phyloP scores from a whole-genome alignment of 2,113 vertebrate species.

The Poeciliopsis turrubarensis region DNA sequence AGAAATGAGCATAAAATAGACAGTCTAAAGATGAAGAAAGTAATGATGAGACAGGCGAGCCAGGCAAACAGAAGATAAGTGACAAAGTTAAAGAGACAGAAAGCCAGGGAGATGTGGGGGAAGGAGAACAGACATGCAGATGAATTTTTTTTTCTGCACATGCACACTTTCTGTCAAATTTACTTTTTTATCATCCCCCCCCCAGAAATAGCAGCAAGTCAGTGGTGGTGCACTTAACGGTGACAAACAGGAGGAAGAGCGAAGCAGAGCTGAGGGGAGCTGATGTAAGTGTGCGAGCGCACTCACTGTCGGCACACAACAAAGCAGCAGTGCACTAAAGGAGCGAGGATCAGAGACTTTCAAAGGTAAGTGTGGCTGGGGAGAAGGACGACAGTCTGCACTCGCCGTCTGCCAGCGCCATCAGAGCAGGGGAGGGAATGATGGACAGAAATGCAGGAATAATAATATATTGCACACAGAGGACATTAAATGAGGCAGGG shows the following conservation, averaged over 20 bases:
- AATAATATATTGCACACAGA: slow-evolving; percentile 43
- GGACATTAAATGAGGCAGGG: slow-evolving; percentile 33
- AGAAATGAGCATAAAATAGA: not conserved
- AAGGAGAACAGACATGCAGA: not conserved
- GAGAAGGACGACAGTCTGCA: slow-evolving; percentile 38
- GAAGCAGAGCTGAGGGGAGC: slow-evolving; percentile 18
- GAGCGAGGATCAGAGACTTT: slow-evolving; percentile 46
- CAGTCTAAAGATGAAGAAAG: slow-evolving; percentile 4
- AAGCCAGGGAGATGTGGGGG: slow-evolving; percentile 1
- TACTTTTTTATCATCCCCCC: slow-evolving; percentile 27
- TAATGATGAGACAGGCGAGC: slow-evolving; percentile 4
- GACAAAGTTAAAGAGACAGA: slow-evolving; percentile 16
- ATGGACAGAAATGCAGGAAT: slow-evolving; percentile 39
- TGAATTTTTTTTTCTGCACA: slow-evolving; percentile 13
- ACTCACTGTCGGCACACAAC: slow-evolving; percentile 36
- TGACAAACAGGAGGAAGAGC: slow-evolving; percentile 52
- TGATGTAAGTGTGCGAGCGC: slow-evolving; percentile 16
- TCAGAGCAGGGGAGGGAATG: slow-evolving; percentile 19
- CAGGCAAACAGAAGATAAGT: slow-evolving; percentile 25
- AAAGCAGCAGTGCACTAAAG: slow-evolving; percentile 54
- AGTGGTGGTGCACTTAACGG: slow-evolving; percentile 50
- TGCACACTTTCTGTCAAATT: slow-evolving; percentile 43
- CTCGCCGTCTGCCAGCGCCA: slow-evolving; percentile 47
- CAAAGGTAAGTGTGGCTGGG: slow-evolving; percentile 33
- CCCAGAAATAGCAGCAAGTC: slow-evolving; percentile 58